Conservation (phyloP, 2,113 vertebrate species). For the Sphyrna mokarran region DNA sequence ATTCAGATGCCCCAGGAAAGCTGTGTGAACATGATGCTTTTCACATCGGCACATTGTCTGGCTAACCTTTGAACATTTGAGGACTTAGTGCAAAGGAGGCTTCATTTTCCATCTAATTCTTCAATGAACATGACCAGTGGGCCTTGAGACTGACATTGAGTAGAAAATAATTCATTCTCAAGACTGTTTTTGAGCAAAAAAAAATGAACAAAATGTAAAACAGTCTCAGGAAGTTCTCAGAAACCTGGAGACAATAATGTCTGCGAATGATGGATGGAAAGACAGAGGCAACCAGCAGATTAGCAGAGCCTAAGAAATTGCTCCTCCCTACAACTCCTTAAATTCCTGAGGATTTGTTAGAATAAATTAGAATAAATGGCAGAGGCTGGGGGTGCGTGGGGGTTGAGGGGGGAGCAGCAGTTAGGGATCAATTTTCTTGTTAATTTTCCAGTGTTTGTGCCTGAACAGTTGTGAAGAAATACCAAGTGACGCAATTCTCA, state of each 20-base stretch:
- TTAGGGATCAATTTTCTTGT: not conserved
- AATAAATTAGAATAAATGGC: too few relatives aligned
- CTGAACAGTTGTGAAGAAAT: not conserved
- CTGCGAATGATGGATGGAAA: not conserved
- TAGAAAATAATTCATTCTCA: not conserved
- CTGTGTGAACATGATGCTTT: not conserved
- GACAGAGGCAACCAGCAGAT: not conserved
- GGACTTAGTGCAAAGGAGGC: not conserved
- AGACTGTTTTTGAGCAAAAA: not conserved
- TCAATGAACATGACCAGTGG: not conserved
- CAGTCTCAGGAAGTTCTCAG: not conserved
- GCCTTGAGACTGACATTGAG: not conserved
- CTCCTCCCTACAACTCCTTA: slow-evolving; percentile 25
- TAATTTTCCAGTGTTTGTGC: not conserved
- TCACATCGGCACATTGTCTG: not conserved
- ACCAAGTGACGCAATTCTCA: not conserved
- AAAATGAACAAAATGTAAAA: not conserved
- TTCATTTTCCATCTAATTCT: not conserved
- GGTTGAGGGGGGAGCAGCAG: not conserved
- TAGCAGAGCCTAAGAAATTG: not conserved
- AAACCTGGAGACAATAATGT: slow-evolving; percentile 13
- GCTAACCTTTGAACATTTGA: not conserved
- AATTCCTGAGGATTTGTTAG: slow-evolving; percentile 4
- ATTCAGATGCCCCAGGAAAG: not conserved
- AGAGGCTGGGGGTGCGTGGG: not conserved